Evolutionary conservation across 37 sponge, comb jelly and placozoan species (phyloP).

Genomic region (Theonella swinhoei): DNA sequence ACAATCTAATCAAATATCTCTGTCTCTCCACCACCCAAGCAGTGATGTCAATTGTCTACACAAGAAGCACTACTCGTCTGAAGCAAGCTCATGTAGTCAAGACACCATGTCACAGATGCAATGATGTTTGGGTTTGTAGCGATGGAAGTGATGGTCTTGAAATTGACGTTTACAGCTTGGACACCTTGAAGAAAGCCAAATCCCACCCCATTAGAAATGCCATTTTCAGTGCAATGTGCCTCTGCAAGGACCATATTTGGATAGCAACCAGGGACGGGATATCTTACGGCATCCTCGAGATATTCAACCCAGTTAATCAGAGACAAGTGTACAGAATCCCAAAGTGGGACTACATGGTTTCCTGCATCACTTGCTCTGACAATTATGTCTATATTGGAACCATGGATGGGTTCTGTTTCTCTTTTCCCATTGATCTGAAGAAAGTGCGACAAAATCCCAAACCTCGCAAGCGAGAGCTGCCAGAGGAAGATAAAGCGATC

Average conservation of each 20-base stretch:
- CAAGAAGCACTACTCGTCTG: conserved; percentile 12
- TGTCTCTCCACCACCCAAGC: conserved; percentile 8
- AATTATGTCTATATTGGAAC: conserved; percentile 35
- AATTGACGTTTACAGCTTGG: background rate
- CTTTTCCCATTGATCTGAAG: background rate
- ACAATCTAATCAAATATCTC: conserved; percentile 1
- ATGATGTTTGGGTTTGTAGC: conserved; percentile 28
- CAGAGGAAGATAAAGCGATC: conserved; percentile 23
- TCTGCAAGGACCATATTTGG: conserved; percentile 42
- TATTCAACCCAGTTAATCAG: conserved; percentile 3
- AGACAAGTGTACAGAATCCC: background rate
- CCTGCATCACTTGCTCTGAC: conserved; percentile 35
- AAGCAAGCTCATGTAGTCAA: background rate
- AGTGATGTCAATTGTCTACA: conserved; percentile 8
- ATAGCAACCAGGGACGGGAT: conserved; percentile 14
- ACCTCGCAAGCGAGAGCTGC: background rate
- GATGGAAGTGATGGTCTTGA: conserved; percentile 24
- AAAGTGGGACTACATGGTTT: background rate
- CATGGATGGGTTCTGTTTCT: conserved; percentile 36
- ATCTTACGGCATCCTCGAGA: background rate
- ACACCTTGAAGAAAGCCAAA: conserved; percentile 3
- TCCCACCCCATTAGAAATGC: background rate
- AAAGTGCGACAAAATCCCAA: background rate
- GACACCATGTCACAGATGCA: background rate
- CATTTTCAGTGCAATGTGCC: background rate